Conservation (phyloP, 2,113 vertebrate species). For the Rallus limicola region DNA sequence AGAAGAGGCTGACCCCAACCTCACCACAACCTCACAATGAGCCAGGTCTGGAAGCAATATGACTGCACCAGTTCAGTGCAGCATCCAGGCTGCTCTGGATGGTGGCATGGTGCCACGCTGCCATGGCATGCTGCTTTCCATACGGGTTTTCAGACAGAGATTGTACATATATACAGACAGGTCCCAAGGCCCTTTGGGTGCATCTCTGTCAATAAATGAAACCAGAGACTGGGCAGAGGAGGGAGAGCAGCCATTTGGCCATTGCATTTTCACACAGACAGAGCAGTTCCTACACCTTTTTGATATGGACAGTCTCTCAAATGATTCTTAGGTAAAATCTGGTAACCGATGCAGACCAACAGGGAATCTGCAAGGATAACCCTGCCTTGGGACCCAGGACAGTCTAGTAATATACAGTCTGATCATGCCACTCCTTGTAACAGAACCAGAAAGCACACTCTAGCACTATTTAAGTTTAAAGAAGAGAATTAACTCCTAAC, state of each 20-base stretch:
- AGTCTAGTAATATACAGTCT: background rate
- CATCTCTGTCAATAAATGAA: background rate
- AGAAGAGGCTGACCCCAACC: no score
- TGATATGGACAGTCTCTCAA: background rate
- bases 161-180: background rate
- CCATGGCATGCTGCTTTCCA: background rate
- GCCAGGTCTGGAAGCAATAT: background rate
- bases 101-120: background rate
- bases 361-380: background rate
- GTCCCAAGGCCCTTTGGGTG: background rate
- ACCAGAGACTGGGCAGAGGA: background rate
- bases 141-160: background rate
- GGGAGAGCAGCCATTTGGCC: background rate
- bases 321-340: background rate
- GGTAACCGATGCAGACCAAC: background rate
- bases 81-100: background rate
- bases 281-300: background rate
- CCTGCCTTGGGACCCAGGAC: background rate
- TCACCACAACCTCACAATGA: background rate
- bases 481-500: background rate
- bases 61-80: rapidly evolving
- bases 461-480: background rate
- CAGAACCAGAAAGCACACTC: background rate
- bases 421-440: background rate
- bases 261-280: background rate